Base-by-base conservation (phyloP, 92 coral and sea anemone genomes). In the Heteractis magnifica region DNA sequence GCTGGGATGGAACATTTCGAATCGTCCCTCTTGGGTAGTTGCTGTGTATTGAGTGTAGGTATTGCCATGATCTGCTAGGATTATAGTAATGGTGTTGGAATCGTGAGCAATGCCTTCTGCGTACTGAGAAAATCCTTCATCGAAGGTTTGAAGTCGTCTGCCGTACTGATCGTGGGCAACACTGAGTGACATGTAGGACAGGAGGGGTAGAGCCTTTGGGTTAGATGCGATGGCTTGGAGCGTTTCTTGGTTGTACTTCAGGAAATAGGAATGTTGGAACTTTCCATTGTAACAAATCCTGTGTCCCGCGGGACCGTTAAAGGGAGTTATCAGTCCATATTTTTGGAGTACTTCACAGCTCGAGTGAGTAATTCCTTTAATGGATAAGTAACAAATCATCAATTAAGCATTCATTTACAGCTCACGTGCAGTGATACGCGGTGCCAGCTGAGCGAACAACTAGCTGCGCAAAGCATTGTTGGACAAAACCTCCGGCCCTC, bases 1-100 rank as follows among this genome's bases (percentile, higher is more conserved):
- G 84, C 92, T 88, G 1, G 98, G 98, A 58, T 94, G 98, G 71
- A 86, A 93, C 92, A 94, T 94, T 75, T 94, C 98, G 76, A 94
- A 89, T 56, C 97, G 92, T 6, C 98, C 98, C 65, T 94, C 98
- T 49, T 90, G 80, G 14, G 68, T 21, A n/a, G 79, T 85, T 10
- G 84, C 56, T 0, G 94, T 86, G 86, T 92, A 94, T 12, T 73
- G 71, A 0, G 97, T 91, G 79, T 94, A 94, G 0, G 98, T 94
- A 64, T 94, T 94, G 5, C 98, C 98, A 53, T 94, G 98, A 79
- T 94, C 98, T 52, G 98, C 97, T 14, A 92, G 79, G 44, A 94
- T 71, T 51, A 94, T 65, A 51, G 98, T 94, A 84, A 94, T 78
- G 55, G 98, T 93, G 60, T 87, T 81, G 4, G 79, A 51, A 21